Conservation (phyloP, 2,797 vertebrate species). For the Lutjanus argentimaculatus region DNA sequence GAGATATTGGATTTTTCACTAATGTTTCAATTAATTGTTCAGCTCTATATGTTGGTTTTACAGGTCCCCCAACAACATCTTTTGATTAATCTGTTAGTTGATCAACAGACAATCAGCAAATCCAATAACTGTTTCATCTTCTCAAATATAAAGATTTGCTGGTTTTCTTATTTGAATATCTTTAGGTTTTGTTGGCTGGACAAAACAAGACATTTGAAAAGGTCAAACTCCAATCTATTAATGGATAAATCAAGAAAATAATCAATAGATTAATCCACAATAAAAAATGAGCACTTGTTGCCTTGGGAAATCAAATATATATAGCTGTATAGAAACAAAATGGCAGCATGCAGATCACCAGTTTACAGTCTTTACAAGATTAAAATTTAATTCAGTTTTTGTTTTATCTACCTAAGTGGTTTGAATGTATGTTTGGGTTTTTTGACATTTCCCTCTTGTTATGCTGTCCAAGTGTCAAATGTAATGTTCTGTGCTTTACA, state of each 20-base stretch:
- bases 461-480: slow-evolving; percentile 45
- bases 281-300: not conserved
- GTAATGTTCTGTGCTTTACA: slow-evolving; percentile 51
- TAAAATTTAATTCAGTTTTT: slow-evolving; percentile 21
- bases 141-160: too few species aligned
- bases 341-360: not conserved
- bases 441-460: slow-evolving; percentile 40
- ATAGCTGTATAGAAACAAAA: not conserved
- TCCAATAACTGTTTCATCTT: too few species aligned
- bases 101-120: not conserved
- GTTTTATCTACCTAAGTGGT: slow-evolving; percentile 23
- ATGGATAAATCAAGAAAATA: not conserved
- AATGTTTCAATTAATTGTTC: too few species aligned
- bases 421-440: slow-evolving; percentile 10
- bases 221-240: not conserved
- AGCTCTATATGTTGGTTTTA: too few species aligned
- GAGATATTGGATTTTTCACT: too few species aligned
- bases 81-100: not conserved
- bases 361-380: slow-evolving; percentile 20
- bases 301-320: not conserved
- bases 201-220: too few species aligned
- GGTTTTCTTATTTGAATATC: too few species aligned
- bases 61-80: too few species aligned
- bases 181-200: too few species aligned
- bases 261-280: not conserved